Conservation (phyloP, 1,140 invertebrate genomes). For the Paraescarpia echinospica region DNA sequence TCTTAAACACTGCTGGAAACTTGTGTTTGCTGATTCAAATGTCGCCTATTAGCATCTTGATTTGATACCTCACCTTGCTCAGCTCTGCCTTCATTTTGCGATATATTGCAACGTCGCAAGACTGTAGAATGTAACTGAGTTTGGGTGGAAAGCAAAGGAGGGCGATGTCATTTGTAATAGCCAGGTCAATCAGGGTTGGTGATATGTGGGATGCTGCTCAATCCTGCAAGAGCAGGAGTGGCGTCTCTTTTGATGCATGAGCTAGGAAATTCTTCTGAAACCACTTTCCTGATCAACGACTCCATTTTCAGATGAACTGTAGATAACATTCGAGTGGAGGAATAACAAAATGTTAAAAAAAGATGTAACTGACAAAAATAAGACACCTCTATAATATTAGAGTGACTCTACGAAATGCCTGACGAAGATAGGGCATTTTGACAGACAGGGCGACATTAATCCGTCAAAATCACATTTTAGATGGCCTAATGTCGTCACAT, state of each 20-base stretch:
- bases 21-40: background rate
- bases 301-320: background rate
- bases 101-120: background rate
- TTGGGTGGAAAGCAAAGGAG: slow-evolving; percentile 7
- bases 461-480: no score
- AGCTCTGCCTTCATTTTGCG: background rate
- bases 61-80: no score
- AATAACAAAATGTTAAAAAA: no score
- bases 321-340: background rate
- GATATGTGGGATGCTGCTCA: background rate
- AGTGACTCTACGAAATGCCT: no score
- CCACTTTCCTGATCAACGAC: background rate
- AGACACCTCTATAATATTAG: no score
- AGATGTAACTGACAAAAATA: no score
- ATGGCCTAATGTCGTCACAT: no score
- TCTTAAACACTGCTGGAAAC: background rate
- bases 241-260: slow-evolving; percentile 5
- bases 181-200: background rate
- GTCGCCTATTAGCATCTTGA: background rate
- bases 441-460: no score
- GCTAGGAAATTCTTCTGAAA: slow-evolving; percentile 3
- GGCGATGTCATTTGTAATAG: background rate
- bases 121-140: background rate
- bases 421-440: no score
- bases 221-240: background rate